Conservation (phyloP, 2,888 invertebrate genomes). For the Asteroscopus sphinx region DNA sequence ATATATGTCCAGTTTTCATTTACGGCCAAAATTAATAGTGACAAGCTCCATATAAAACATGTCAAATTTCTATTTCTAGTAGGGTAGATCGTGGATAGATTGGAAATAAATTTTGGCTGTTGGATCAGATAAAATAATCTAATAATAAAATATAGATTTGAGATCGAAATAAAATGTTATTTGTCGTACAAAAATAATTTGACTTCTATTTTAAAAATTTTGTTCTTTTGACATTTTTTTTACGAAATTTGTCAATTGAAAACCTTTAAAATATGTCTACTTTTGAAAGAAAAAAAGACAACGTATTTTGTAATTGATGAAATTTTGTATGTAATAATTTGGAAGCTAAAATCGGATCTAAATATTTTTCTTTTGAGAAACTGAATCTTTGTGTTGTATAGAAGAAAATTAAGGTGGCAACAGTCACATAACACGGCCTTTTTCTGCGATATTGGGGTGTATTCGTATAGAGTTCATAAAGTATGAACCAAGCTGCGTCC, state of each 20-base stretch:
- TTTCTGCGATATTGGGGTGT: conserved; percentile 14
- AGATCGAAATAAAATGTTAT: conserved; percentile 31
- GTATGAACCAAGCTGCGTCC: conserved; percentile 13
- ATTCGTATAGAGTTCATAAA: conserved; percentile 10
- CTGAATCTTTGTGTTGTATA: neutral
- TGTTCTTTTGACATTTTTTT: conserved; percentile 10
- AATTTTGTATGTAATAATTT: neutral
- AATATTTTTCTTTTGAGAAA: neutral
- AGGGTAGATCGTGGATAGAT: too few species aligned
- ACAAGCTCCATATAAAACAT: conserved; percentile 13
- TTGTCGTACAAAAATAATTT: conserved; percentile 24
- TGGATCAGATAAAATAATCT: too few species aligned
- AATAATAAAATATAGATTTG: too few species aligned
- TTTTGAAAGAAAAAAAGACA: too few species aligned
- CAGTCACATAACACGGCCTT: conserved; percentile 9
- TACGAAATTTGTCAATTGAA: conserved; percentile 15
- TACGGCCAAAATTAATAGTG: too few species aligned
- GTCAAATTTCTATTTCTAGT: too few species aligned
- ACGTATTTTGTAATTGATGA: neutral
- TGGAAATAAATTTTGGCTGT: too few species aligned
- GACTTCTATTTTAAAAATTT: conserved; percentile 8
- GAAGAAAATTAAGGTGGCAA: conserved; percentile 10
- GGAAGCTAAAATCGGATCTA: conserved; percentile 13
- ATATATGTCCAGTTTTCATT: conserved; percentile 27
- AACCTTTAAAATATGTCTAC: conserved; percentile 2